Evolutionary conservation across 2,888 invertebrate species (phyloP).

Genomic region (Metopia argyrocephala): DNA sequence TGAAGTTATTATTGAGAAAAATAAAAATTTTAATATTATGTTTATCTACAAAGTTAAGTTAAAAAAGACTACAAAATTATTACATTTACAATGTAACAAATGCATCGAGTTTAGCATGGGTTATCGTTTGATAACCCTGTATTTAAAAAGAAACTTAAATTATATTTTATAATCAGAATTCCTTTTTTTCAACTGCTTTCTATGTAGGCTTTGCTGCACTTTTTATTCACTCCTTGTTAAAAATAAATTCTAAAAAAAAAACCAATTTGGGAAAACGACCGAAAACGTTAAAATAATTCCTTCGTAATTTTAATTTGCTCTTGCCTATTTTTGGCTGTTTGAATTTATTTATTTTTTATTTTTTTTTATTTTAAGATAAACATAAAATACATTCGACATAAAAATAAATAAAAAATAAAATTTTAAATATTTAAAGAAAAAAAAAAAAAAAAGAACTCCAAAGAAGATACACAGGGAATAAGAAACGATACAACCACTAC

Average conservation of each 20-base stretch:
- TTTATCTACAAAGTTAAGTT: no score
- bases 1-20: no score
- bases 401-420: constrained; percentile 8
- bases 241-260: constrained; percentile 1
- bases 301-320: no score
- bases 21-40: no score
- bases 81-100: no score
- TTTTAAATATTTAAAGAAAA: not conserved
- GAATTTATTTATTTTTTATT: constrained; percentile 12
- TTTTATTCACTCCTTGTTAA: constrained; percentile 34
- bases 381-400: constrained; percentile 45
- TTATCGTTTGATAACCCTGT: no score
- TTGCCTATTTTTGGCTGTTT: no score
- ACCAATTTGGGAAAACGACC: not conserved
- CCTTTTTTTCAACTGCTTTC: constrained; percentile 30
- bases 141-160: no score
- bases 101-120: no score
- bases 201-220: constrained; percentile 28
- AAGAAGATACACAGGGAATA: not conserved
- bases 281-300: constrained; percentile 16
- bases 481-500: not conserved
- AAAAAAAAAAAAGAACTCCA: not conserved
- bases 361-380: constrained; percentile 30
- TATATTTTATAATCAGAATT: constrained; percentile 46
- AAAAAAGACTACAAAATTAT: no score